phyloP scores from a whole-genome alignment of 2,113 vertebrate genomes.

The Rhynchopsitta pachyrhyncha region DNA sequence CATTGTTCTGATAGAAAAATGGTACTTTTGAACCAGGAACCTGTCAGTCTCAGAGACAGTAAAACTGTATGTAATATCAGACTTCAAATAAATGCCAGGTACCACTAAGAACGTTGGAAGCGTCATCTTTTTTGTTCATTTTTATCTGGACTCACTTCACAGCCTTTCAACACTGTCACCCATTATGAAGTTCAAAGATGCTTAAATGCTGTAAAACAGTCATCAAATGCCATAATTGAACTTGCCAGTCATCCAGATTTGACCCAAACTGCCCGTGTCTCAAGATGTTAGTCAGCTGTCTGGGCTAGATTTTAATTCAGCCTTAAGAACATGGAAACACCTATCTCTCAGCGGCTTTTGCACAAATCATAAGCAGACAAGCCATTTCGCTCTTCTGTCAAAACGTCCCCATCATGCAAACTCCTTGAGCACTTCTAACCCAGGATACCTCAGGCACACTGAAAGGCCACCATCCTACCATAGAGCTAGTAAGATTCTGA shows the following conservation, averaged over 20 bases:
- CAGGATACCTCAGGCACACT: background rate
- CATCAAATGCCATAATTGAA: constrained; percentile 55
- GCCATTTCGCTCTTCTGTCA: background rate
- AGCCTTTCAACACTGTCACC: constrained; percentile 40
- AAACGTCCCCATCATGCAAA: background rate
- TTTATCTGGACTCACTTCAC: constrained; percentile 26
- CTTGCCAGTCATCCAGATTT: constrained; percentile 52
- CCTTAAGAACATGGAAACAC: background rate
- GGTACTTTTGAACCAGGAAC: background rate
- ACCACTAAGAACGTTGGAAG: background rate
- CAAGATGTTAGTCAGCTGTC: constrained; percentile 40
- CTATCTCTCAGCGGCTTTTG: background rate
- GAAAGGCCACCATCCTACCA: background rate
- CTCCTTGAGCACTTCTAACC: background rate
- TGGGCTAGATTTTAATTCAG: background rate
- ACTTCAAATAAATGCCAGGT: constrained; percentile 12
- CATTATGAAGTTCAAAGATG: constrained; percentile 38
- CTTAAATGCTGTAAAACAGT: constrained; percentile 52
- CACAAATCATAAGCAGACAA: background rate
- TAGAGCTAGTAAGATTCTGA: background rate
- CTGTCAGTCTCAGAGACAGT: background rate
- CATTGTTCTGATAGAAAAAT: background rate
- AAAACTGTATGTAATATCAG: background rate
- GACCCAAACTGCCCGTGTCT: constrained; percentile 41
- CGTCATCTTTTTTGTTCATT: background rate